A percentile compares a stretch with the other conserved stretches of the same genome.
These are phyloP conservation scores for Oncorhynchus mykiss DNA, from an alignment of 2,113 vertebrate species.

Conservation along the genomic window DNA sequence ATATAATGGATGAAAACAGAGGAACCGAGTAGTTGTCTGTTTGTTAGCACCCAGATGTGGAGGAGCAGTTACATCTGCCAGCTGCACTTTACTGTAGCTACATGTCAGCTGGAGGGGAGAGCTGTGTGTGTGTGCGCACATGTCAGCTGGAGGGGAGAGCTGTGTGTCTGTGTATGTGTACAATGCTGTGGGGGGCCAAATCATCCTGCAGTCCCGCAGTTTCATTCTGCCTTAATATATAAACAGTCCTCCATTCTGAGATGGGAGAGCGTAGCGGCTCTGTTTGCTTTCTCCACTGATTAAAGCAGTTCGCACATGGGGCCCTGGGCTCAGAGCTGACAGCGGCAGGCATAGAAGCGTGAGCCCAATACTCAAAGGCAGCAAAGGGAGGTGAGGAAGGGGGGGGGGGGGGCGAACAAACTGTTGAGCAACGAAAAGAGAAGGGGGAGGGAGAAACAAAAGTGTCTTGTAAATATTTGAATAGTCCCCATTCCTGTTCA, in stretches of 20 bases:
- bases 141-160: no score
- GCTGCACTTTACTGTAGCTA: not conserved
- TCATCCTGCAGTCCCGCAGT: not conserved
- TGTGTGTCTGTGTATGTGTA: no score
- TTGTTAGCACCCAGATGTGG: not conserved
- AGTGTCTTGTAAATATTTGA: conserved; percentile 16
- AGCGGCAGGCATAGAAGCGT: not conserved
- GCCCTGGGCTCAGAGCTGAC: not conserved
- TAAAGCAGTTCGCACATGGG: not conserved
- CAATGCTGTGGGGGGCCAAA: not conserved
- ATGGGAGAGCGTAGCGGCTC: no score
- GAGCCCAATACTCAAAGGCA: not conserved
- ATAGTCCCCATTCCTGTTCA: not conserved
- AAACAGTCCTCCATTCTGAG: not conserved
- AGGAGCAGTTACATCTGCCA: not conserved
- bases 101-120: no score
- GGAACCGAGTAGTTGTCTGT: not conserved
- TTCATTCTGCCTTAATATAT: not conserved
- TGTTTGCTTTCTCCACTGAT: not conserved
- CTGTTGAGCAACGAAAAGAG: not conserved
- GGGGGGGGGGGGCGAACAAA: not conserved
- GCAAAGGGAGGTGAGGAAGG: not conserved
- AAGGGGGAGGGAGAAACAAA: not conserved
- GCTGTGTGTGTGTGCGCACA: no score
- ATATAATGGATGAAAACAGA: no score